Base-by-base conservation (phyloP, 2,888 invertebrate genomes). In the Julus scanicus region DNA sequence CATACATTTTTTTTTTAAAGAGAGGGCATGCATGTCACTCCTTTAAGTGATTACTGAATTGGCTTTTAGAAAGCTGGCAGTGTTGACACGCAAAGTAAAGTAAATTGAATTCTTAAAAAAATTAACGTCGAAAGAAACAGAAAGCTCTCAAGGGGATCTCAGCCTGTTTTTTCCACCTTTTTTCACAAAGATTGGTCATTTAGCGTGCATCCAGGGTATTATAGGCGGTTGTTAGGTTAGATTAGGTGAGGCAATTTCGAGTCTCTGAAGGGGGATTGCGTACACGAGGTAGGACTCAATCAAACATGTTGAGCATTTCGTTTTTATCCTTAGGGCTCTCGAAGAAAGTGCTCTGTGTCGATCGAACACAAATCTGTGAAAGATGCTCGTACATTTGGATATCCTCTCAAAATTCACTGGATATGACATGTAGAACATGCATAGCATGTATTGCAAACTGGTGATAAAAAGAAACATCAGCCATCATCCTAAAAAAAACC, bases 111-210 rank as follows among this genome's bases (percentile, higher is more conserved):
- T n/a, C 20, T 63, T 20, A 63, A 20, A 63, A 63, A 63, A 3
- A 63, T 63, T 63, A 63, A 20, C 63, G 8, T 63, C 20, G 20
- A 20, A 63, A n/a, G 20, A 63, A 63, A 63, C 20, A 17, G 15
- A 63, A 63, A 63, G 20, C 63, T 53, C 53, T 63, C 63, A 20
- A 20, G 20, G 63, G 53, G 20, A 63, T 63, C 63, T 9, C 20
- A 63, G 5, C 63, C n/a, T 20, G 63, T 63, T 63, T 63, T 63
- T 63, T n/a, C 1, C n/a, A 5, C n/a, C 4, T 63, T 20, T 20
- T 63, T 63, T 63, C n/a, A 8, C 63, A n/a, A 63, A 63, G 63
- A 20, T 63, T 63, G 63, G 63, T 63, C 63, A 63, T 63, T 63
- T 20, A 63, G 63, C 2, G 63, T n/a, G 63, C 63, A 63, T 63